phyloP scores from a whole-genome alignment of 2,113 vertebrate species.

The Sisor rabdophorus region DNA sequence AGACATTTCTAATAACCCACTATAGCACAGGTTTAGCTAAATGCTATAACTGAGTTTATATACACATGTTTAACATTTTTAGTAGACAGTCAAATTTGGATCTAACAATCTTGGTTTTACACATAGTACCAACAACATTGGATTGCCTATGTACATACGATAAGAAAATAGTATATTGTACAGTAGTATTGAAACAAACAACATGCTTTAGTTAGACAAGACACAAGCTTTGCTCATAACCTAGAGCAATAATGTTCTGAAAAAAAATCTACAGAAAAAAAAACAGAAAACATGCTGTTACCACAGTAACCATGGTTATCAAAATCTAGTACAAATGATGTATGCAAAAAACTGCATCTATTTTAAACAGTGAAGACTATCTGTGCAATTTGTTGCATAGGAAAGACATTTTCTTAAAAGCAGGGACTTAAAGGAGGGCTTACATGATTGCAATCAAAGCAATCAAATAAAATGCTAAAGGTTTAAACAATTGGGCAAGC shows the following conservation, averaged over 20 bases:
- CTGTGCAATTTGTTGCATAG: constrained; percentile 1
- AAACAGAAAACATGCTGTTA: not conserved
- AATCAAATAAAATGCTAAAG: too few species aligned
- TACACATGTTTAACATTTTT: not conserved
- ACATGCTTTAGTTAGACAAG: not conserved
- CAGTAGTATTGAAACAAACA: not conserved
- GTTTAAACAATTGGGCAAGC: too few species aligned
- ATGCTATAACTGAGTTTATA: constrained; percentile 2
- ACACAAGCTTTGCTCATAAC: not conserved
- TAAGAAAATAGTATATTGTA: not conserved
- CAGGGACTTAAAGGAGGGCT: too few species aligned
- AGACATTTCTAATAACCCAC: constrained; percentile 5
- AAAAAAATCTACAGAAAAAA: not conserved
- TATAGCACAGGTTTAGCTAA: not conserved
- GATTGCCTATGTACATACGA: constrained; percentile 11
- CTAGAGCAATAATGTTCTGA: not conserved
- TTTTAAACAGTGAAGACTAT: constrained; percentile 13
- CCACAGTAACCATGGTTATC: constrained; percentile 13
- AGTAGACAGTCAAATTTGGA: not conserved
- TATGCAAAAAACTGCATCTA: constrained; percentile 12
- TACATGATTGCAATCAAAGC: too few species aligned
- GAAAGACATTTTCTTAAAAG: not conserved
- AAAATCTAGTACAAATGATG: not conserved
- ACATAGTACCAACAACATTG: not conserved
- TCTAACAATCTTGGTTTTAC: not conserved